Evolutionary conservation across 2,113 vertebrate species (phyloP), one percentile per base, ranked within the genome.

Genomic region (Podarcis raffonei): DNA sequence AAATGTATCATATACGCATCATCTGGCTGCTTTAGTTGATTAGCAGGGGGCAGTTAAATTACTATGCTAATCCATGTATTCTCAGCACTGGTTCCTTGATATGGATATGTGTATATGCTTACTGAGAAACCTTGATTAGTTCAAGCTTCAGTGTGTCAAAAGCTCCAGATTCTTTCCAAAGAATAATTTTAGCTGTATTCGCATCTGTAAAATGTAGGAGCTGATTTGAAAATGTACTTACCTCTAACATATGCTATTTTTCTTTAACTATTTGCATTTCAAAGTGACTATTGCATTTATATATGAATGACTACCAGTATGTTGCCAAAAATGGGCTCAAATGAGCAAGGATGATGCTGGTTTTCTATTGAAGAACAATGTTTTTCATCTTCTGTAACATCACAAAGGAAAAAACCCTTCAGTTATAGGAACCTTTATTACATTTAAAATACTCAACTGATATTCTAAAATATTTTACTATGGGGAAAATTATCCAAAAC

Each of bases 231-330:
- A 97, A 96, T 96, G 95, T 96, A 96, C 96, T 96, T 96, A 95
- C 95, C 94, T 96, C 96, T 89, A 94, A 96, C 96, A 96, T 97
- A 97, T 96, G 97, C 97, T 97, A 95, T 96, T 97, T 97, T 97
- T 95, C 96, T 96, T 97, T 95, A 96, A 96, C 94, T 95, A 97
- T 97, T 96, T 97, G 96, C 97, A 97, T 97, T 97, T 97, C 97
- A 97, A 97, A 97, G 96, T 66, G 90, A 94, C 89, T 80, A 87
- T 87, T 93, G 95, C 96, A 94, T 96, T 96, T 96, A 92, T 95
- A 96, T 95, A 94, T 96, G 97, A 97, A 97, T 96, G 96, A 95
- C 78, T 93, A 95, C 92, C 97, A 96, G 97, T 97, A 91, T 96
- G 97, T 95, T 95, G 96, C 96, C 97, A 89, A 95, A 93, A 93